A percentile compares a stretch with the other conserved stretches of the same genome.
Conservation (phyloP, 2,888 invertebrate genomes). For the Empis livida region DNA sequence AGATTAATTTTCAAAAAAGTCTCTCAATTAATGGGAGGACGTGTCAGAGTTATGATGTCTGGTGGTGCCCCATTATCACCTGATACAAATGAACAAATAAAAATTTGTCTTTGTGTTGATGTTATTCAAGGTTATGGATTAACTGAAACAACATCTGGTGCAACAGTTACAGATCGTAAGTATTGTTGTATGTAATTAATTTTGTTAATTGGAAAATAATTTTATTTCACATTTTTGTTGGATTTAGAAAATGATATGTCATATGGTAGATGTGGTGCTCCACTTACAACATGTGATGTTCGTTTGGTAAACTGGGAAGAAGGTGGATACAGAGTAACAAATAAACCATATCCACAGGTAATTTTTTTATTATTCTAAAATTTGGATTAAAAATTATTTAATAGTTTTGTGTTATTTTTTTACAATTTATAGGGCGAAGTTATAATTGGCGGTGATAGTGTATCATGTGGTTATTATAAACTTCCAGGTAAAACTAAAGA, state of each 20-base stretch:
- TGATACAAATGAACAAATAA: conserved; percentile 90
- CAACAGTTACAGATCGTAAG: conserved; percentile 69
- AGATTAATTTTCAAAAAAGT: conserved; percentile 35
- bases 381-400: neutral
- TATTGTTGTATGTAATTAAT: conserved; percentile 12
- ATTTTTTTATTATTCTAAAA: conserved; percentile 2
- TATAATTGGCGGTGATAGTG: conserved; percentile 75
- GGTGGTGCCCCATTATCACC: conserved; percentile 94
- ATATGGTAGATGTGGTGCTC: conserved; percentile 76
- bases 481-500: conserved; percentile 75
- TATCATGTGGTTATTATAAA: conserved; percentile 90
- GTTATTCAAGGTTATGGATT: conserved; percentile 92
- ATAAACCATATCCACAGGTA: conserved; percentile 66
- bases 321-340: conserved; percentile 77
- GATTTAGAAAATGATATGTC: conserved; percentile 36
- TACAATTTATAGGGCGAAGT: conserved; percentile 52
- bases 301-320: conserved; percentile 87
- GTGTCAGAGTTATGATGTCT: conserved; percentile 72
- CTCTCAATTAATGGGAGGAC: conserved; percentile 69
- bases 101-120: conserved; percentile 79
- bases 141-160: conserved; percentile 93
- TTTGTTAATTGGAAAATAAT: neutral
- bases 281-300: conserved; percentile 73
- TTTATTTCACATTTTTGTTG: neutral
- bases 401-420: neutral